These are phyloP conservation scores for Azorinus chamasolen DNA, from an alignment of 2,888 invertebrate genomes.

Conservation along the genomic window DNA sequence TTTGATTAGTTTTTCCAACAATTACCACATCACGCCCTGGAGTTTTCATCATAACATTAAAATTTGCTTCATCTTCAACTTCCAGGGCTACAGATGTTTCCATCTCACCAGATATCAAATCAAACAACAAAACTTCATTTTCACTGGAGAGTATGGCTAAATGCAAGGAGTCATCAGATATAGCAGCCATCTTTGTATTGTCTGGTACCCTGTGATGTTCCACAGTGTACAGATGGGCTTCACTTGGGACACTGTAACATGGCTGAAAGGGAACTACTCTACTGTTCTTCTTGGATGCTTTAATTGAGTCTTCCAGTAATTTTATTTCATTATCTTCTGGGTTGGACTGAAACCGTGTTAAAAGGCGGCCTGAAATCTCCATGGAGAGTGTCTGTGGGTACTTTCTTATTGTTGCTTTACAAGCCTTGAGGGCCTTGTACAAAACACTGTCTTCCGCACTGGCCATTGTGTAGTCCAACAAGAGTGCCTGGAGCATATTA, in stretches of 20 bases:
- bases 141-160: conserved; percentile 62
- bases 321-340: conserved; percentile 54
- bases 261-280: conserved; percentile 67
- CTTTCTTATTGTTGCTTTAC: conserved; percentile 92
- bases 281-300: conserved; percentile 84
- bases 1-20: conserved; percentile 67
- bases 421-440: conserved; percentile 62
- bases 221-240: conserved; percentile 63
- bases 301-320: conserved; percentile 61
- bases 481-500: conserved; percentile 96
- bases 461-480: conserved; percentile 92
- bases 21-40: conserved; percentile 57
- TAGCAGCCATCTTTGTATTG: conserved; percentile 45
- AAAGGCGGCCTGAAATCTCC: conserved; percentile 94
- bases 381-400: conserved; percentile 97
- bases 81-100: conserved; percentile 53
- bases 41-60: conserved; percentile 67
- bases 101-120: conserved; percentile 69
- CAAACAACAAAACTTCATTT: conserved; percentile 72
- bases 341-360: conserved; percentile 88
- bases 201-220: conserved; percentile 87
- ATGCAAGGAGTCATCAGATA: conserved; percentile 66
- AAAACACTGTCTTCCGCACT: conserved; percentile 93
- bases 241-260: conserved; percentile 66
- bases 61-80: conserved; percentile 43